Conservation (phyloP, 2,888 invertebrate genomes). For the Sinodicranocentrus sp. region DNA sequence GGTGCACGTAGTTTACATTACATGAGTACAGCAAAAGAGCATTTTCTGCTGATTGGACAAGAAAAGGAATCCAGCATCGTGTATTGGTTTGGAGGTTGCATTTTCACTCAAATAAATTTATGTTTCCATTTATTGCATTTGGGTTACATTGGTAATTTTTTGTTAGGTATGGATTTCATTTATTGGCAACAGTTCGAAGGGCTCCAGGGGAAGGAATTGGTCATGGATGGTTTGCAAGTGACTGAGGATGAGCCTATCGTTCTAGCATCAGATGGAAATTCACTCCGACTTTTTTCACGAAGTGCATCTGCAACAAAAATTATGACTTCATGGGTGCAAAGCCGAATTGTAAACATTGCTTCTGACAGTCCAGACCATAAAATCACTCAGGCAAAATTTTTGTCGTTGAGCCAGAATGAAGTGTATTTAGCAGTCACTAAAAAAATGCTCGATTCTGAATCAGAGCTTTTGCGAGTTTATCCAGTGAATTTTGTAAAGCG, state of each 20-base stretch:
- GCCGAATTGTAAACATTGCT: neutral
- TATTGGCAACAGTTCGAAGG: slow-evolving; percentile 70
- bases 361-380: neutral
- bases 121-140: too few species aligned
- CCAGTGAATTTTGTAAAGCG: slow-evolving; percentile 31
- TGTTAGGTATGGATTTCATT: slow-evolving; percentile 74
- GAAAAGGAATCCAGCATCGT: slow-evolving; percentile 67
- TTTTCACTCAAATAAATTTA: too few species aligned
- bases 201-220: slow-evolving; percentile 59
- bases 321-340: slow-evolving; percentile 35
- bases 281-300: slow-evolving; percentile 42
- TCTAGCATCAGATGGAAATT: slow-evolving; percentile 37
- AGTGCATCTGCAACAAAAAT: slow-evolving; percentile 47
- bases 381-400: slow-evolving; percentile 34
- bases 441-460: neutral
- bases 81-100: slow-evolving; percentile 73
- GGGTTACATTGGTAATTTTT: too few species aligned
- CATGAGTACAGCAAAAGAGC: slow-evolving; percentile 66
- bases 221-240: slow-evolving; percentile 55
- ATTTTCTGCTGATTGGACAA: slow-evolving; percentile 71
- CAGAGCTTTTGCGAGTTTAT: slow-evolving; percentile 23
- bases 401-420: neutral
- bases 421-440: slow-evolving; percentile 28
- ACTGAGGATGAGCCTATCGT: slow-evolving; percentile 67
- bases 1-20: slow-evolving; percentile 66